Evolutionary conservation across 2,113 vertebrate genomes (phyloP).

Genomic region (Dromiciops gliroides): DNA sequence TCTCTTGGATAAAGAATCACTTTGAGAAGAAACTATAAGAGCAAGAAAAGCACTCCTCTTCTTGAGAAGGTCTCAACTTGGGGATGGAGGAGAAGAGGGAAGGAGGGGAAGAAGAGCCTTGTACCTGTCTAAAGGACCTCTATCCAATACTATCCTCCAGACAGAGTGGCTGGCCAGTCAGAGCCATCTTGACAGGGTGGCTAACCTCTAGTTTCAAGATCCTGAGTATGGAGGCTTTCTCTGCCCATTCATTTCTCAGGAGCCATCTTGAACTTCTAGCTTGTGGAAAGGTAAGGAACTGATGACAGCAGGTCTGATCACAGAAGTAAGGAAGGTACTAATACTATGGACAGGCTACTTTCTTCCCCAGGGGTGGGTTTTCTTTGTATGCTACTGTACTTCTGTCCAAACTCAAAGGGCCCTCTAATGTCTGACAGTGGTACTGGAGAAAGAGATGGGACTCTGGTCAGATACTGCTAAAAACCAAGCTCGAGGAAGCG

Average conservation of each 20-base stretch:
- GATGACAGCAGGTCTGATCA: neutral
- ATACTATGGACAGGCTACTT: neutral
- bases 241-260: neutral
- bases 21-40: neutral
- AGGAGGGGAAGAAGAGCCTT: neutral
- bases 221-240: neutral
- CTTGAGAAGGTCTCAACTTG: neutral
- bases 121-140: neutral
- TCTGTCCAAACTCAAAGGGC: neutral
- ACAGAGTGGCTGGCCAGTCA: neutral
- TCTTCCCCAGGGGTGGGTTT: neutral
- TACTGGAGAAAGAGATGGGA: neutral
- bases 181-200: neutral
- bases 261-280: neutral
- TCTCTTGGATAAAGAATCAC: neutral
- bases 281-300: neutral
- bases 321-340: neutral
- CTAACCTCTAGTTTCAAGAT: neutral
- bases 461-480: neutral
- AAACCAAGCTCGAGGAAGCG: neutral
- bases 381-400: neutral
- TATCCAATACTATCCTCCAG: neutral
- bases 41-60: neutral
- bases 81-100: neutral
- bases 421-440: neutral